Evolutionary conservation across 2,888 invertebrate species (phyloP).

Genomic region (Globia sparganii): DNA sequence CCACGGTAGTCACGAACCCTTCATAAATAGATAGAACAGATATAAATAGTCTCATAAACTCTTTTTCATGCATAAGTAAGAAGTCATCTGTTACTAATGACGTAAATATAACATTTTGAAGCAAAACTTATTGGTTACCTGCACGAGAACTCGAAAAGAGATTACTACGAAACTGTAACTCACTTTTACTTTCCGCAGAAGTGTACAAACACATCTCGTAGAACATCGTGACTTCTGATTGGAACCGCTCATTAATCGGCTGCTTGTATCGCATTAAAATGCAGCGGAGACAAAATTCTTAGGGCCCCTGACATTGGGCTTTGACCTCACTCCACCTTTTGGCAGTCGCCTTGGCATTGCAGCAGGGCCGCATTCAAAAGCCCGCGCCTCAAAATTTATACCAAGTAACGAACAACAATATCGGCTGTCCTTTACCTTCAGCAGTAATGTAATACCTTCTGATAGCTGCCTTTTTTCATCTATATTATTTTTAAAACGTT

Average conservation of each 20-base stretch:
- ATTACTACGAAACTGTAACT: slow-evolving; percentile 32
- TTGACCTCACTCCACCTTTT: slow-evolving; percentile 85
- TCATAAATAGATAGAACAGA: too few species aligned
- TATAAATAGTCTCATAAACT: not conserved
- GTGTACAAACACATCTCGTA: slow-evolving; percentile 30
- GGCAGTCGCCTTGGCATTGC: slow-evolving; percentile 90
- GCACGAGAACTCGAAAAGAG: slow-evolving; percentile 11
- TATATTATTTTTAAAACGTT: slow-evolving; percentile 69
- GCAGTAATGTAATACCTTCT: slow-evolving; percentile 35
- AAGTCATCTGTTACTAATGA: not conserved
- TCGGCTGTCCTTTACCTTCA: slow-evolving; percentile 65
- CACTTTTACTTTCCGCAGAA: slow-evolving; percentile 42
- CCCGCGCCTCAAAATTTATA: slow-evolving; percentile 79
- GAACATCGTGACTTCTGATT: slow-evolving; percentile 42
- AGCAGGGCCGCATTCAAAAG: slow-evolving; percentile 79
- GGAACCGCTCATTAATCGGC: slow-evolving; percentile 45
- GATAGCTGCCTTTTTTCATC: slow-evolving; percentile 62
- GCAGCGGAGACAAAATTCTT: slow-evolving; percentile 80
- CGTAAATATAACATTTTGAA: not conserved
- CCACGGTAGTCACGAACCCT: not conserved
- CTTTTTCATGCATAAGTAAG: not conserved
- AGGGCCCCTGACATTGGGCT: slow-evolving; percentile 89
- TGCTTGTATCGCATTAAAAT: slow-evolving; percentile 65
- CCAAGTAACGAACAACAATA: slow-evolving; percentile 59
- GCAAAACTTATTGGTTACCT: not conserved